A percentile compares a stretch with the other conserved stretches of the same genome.
Evolutionary conservation across 2,113 vertebrate species (phyloP).

Genomic region (Uropsilus gracilis): DNA sequence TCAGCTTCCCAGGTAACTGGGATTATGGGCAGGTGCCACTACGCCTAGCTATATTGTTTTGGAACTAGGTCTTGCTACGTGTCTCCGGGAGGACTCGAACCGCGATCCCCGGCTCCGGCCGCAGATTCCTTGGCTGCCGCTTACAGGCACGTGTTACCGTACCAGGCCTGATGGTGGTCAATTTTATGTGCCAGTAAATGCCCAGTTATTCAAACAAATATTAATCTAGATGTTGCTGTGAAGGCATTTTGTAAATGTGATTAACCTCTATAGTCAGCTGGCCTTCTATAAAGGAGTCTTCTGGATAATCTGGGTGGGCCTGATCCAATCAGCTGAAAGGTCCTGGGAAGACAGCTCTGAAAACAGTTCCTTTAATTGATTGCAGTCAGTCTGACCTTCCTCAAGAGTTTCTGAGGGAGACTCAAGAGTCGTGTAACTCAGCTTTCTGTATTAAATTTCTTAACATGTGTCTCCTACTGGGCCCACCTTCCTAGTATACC

Average conservation of each 20-base stretch:
- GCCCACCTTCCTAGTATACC: background rate
- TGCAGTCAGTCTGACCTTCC: background rate
- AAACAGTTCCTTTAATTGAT: background rate
- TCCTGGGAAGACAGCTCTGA: background rate
- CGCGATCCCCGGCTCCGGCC: no score
- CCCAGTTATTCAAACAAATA: background rate
- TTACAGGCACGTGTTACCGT: no score
- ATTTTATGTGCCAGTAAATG: conserved; percentile 9
- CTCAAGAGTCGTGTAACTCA: background rate
- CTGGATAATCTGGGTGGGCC: background rate
- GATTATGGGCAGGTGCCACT: no score
- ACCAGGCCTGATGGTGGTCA: no score
- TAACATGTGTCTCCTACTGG: background rate
- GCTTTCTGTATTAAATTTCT: background rate
- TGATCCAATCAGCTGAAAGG: background rate
- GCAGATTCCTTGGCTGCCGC: no score
- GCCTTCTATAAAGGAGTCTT: background rate
- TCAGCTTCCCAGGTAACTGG: no score
- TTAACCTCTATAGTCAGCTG: background rate
- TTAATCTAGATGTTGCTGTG: background rate
- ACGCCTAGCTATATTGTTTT: no score
- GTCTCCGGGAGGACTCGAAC: no score
- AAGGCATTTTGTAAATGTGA: background rate
- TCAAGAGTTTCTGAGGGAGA: background rate
- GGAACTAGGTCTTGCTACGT: no score